Evolutionary conservation across 2,888 invertebrate species (phyloP).

Genomic region (Nephrotoma appendiculata): DNA sequence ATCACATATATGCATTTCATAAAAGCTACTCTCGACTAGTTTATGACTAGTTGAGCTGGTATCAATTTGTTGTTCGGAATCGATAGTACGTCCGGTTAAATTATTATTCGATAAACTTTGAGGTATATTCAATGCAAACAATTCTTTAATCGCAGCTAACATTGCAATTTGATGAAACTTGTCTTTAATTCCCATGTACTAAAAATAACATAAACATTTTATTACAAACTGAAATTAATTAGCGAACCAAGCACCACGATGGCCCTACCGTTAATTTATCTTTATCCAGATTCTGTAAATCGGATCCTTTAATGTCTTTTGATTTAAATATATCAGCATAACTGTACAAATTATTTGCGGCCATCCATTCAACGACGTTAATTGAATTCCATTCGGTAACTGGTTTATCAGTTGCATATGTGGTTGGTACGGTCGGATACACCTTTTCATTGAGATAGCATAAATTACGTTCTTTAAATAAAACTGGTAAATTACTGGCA

Average conservation of each 20-base stretch:
- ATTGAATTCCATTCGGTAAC: constrained; percentile 52
- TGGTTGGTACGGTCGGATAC: constrained; percentile 7
- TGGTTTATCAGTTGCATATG: constrained; percentile 28
- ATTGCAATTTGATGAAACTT: constrained; percentile 56
- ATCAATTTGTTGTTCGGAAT: neutral
- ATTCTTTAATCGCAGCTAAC: constrained; percentile 50
- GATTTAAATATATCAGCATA: constrained; percentile 57
- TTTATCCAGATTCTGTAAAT: constrained; percentile 47
- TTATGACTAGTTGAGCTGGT: constrained; percentile 20
- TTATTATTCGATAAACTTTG: neutral
- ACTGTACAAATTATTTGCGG: constrained; percentile 53
- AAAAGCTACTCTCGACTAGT: constrained; percentile 50
- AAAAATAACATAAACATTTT: constrained; percentile 18
- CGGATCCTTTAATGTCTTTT: constrained; percentile 52
- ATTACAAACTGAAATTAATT: neutral
- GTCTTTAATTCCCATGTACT: constrained; percentile 63
- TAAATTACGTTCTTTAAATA: constrained; percentile 4
- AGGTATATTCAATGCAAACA: constrained; percentile 28
- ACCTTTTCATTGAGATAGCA: constrained; percentile 12
- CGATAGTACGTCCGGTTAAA: neutral
- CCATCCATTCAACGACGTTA: constrained; percentile 64
- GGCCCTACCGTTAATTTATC: constrained; percentile 48
- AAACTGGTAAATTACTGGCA: neutral
- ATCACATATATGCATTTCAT: constrained; percentile 50
- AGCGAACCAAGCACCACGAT: neutral